Evolutionary conservation across 2,113 vertebrate genomes (phyloP).

Genomic region (Pao palembangensis): DNA sequence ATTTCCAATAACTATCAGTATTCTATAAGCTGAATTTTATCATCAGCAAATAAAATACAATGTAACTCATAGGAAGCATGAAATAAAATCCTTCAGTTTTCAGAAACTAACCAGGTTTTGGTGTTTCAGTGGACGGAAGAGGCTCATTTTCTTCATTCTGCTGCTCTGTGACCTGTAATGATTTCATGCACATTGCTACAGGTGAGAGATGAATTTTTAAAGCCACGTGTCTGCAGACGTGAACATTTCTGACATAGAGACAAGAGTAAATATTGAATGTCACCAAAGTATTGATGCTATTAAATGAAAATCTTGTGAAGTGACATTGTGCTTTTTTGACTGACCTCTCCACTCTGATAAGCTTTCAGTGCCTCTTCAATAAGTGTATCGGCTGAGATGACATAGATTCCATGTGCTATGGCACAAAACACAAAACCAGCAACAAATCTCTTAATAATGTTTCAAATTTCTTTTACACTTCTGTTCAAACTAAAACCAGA

Average conservation of each 20-base stretch:
- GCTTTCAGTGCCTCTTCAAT: too few species aligned
- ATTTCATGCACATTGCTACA: too few species aligned
- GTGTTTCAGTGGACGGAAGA: background rate
- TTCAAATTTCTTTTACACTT: background rate
- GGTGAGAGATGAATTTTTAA: too few species aligned
- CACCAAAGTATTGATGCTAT: too few species aligned
- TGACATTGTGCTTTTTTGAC: too few species aligned
- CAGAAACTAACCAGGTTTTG: slow-evolving; percentile 45
- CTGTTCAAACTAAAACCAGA: background rate
- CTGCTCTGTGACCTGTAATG: slow-evolving; percentile 29
- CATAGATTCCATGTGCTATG: background rate
- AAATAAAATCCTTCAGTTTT: background rate
- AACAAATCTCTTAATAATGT: background rate
- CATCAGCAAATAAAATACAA: too few species aligned
- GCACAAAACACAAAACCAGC: background rate
- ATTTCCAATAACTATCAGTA: background rate
- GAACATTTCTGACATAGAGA: too few species aligned
- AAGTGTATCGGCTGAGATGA: too few species aligned
- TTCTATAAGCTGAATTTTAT: background rate
- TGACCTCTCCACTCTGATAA: too few species aligned
- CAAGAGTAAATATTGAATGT: too few species aligned
- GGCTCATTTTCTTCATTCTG: slow-evolving; percentile 18
- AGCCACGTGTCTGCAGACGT: too few species aligned
- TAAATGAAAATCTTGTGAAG: too few species aligned
- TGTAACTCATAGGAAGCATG: background rate